Evolutionary conservation across 1,140 invertebrate species (phyloP).

Genomic region (Apis dorsata): DNA sequence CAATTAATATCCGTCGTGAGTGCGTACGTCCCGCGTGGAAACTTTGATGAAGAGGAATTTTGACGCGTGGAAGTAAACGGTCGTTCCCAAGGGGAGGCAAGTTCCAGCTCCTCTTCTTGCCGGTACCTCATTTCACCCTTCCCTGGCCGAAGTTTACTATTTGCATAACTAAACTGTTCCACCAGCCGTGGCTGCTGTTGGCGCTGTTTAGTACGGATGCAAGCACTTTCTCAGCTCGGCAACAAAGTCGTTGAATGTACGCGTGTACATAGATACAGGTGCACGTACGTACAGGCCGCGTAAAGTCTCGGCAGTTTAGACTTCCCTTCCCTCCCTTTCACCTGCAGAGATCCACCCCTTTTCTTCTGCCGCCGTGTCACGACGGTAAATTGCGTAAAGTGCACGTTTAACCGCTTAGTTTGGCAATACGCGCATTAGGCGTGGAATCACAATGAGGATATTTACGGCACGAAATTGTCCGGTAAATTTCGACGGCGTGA

Average conservation of each 20-base stretch:
- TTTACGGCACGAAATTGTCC: neutral
- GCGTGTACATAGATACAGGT: conserved; percentile 23
- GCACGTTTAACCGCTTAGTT: conserved; percentile 41
- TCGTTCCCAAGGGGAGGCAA: conserved; percentile 32
- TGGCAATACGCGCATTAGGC: conserved; percentile 46
- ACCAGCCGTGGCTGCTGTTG: conserved; percentile 47
- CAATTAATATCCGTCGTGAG: conserved; percentile 40
- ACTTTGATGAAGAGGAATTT: conserved; percentile 26
- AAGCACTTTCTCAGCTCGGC: conserved; percentile 43
- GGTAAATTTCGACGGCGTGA: neutral
- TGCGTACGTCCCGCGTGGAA: conserved; percentile 5
- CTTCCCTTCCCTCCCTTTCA: conserved; percentile 3
- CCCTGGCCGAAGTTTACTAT: conserved; percentile 52
- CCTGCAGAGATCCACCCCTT: conserved; percentile 3
- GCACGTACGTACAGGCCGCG: conserved; percentile 4
- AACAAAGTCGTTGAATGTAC: conserved; percentile 37
- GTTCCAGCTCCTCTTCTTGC: conserved; percentile 31
- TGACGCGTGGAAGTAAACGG: neutral
- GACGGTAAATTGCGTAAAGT: conserved; percentile 48
- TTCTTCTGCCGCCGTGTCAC: conserved; percentile 7
- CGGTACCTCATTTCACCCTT: too few relatives aligned
- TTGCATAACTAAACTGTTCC: conserved; percentile 62
- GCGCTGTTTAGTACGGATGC: conserved; percentile 54
- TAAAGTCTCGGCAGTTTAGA: conserved; percentile 45
- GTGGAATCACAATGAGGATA: conserved; percentile 23